Evolutionary conservation across 2,888 invertebrate species (phyloP), one percentile per base, ranked within the genome.

Genomic region (Idaea dimidiata): DNA sequence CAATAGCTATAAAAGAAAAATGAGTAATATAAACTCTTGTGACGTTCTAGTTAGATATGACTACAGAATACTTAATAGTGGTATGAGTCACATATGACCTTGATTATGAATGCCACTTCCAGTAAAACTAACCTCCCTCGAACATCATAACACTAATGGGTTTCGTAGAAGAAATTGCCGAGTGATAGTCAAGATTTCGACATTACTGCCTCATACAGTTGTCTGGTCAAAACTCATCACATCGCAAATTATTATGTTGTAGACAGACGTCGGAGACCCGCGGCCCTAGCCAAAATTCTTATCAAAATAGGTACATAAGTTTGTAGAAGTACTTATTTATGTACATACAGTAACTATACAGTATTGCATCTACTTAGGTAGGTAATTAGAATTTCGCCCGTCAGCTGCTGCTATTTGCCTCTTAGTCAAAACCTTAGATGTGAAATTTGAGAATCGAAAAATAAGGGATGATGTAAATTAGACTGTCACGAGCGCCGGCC

Each of bases 91-190:
- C 24, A 24, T 24, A 5, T 43, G 43, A 43, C 43, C 43, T 43
- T 43, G 43, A 14, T 43, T 8, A 43, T 43, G 14, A 43, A 43
- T 57, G 54, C 10, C 71, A n/a, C 64, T 71, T 80, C 81, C 61
- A 80, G 76, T 4, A 17, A n/a, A 7, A 56, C n/a, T 63, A 10
- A 63, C 64, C 70, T 57, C 66, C 68, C 59, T 65, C 62, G 61
- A 69, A 70, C 68, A 75, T 83, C 80, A 83, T 84, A 86, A 80
- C 81, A 78, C 83, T 86, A 86, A 86, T 86, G 84, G 84, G 80
- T 80, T 84, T 81, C 74, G 71, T 72, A 65, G 69, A 72, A 83
- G 81, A 79, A 82, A 83, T 79, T 75, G 76, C 78, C 72, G 72
- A 75, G 77, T 75, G 79, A 78, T 79, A 80, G 76, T 76, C 72